These are phyloP conservation scores for Paratilapia polleni DNA, from an alignment of 2,113 vertebrate species.

Conservation along the genomic window DNA sequence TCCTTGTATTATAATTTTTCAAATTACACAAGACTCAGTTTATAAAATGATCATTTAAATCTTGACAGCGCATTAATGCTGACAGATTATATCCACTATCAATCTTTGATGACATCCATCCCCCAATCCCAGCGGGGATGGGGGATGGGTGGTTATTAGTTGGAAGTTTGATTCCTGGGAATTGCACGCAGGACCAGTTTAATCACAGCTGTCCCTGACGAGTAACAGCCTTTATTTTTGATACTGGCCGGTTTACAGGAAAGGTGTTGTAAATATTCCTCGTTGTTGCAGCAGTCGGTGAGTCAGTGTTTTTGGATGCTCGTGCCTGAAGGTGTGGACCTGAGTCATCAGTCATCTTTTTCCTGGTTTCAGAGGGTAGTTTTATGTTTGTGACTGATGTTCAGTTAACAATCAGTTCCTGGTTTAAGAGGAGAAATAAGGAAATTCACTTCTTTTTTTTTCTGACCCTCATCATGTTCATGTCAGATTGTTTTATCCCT, in stretches of 20 bases:
- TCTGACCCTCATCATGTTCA: not conserved
- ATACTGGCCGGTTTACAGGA: not conserved
- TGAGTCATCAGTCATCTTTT: not conserved
- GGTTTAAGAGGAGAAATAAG: too few species aligned
- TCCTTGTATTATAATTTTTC: too few species aligned
- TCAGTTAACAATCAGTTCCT: not conserved
- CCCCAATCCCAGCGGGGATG: not conserved
- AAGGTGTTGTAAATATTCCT: not conserved
- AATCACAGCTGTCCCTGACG: too few species aligned
- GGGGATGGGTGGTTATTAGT: not conserved
- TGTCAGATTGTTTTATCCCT: not conserved
- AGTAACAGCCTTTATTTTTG: too few species aligned
- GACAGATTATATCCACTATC: too few species aligned
- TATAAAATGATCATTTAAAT: not conserved
- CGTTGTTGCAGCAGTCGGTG: not conserved
- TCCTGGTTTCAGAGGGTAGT: not conserved
- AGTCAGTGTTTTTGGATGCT: not conserved
- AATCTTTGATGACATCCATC: not conserved
- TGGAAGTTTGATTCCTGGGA: not conserved
- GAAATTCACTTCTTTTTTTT: too few species aligned
- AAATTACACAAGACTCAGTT: fast-evolving
- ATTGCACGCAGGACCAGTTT: not conserved
- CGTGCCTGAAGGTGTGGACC: not conserved
- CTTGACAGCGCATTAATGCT: not conserved
- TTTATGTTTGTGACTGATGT: fast-evolving